Evolutionary conservation across 1,140 invertebrate genomes (phyloP), one percentile per base, ranked within the genome.

Genomic region (Cydia fagiglandana): DNA sequence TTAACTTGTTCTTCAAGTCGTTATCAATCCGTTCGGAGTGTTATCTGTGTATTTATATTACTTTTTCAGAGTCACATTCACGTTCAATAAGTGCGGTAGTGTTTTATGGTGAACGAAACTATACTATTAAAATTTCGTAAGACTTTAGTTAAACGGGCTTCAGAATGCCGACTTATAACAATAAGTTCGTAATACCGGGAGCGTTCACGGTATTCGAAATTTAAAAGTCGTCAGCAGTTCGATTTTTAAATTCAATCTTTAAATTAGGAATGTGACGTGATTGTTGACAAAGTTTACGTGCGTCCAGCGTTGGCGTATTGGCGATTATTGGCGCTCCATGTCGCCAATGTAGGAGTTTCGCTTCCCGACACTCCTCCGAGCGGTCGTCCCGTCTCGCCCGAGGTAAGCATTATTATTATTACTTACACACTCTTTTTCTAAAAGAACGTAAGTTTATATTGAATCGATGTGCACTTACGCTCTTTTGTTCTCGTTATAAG

Each of bases 301-400:
- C 30, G 66, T 12, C 66, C 28, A 70, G 34, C 15, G n/a, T 70
- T 70, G 66, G 66, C n/a, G n/a, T 70, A 70, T 70, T 70, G 66
- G 66, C 66, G 66, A 6, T n/a, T n/a, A 17, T 70, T 70, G 66
- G 66, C 66, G 66, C 66, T 34, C 7, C 66, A 61, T 70, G n/a
- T n/a, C 34, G 66, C 66, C 30, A 70, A 70, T 70, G n/a, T 70
- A 38, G 66, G 66, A 70, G 66, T 70, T 70, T 70, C 30, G 66
- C n/a, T 15, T 17, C 66, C 66, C 66, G 66, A 4, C 66, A 38
- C 66, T 70, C 66, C 66, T 41, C 66, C 15, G 66, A 70, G 66
- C 66, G 66, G 66, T 70, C 66, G 66, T 70, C 66, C 66, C 66
- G 30, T 70, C 66, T 38, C 66, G 66, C 66, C 66, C 15, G 66